Evolutionary conservation across 2,797 vertebrate genomes (phyloP), one percentile per base, ranked within the genome.

Genomic region (Myoxocephalus aenaeus): DNA sequence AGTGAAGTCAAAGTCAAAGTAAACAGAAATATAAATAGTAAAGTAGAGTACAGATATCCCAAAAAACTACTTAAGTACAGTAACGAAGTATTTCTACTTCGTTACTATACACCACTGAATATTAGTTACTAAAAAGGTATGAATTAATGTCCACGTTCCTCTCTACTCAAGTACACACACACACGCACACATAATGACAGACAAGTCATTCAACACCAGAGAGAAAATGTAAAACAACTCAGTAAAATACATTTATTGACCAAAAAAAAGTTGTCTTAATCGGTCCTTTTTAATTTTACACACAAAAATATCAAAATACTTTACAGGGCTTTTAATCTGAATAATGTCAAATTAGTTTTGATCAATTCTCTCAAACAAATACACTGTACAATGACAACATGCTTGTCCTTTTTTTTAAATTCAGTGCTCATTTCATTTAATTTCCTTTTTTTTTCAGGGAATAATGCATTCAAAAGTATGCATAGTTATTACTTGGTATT

Each of bases 221-320:
- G 70, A 87, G 81, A 87, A 86, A 75, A 82, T 86, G 67, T 89
- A 78, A 82, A 88, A 91, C 82, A 89, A 87, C 87, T 93, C 90
- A 85, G 89, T 90, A 92, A 95, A 94, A 95, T 94, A 93, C 90
- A 93, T 95, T 95, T 95, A 94, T 94, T 95, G 89, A 92, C 93
- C 93, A 88, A 93, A 91, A 93, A 93, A 88, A 90, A 83, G 70
- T 84, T 70, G 75, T 90, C 89, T 91, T 92, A 90, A 92, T 91
- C 65, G 69, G 56, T 91, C 70, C 68, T 89, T 94, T 94, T 92
- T 92, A 92, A 93, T 93, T 92, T 90, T 94, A 93, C 92, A 93
- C 92, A 93, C 92, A 95, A 94, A 94, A 95, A 94, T 95, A 95
- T 94, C 92, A 95, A 95, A 95, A 94, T 94, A 94, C 93, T 95